Base-by-base conservation (phyloP, 2,113 vertebrate species). In the Neolamprologus hecqui region DNA sequence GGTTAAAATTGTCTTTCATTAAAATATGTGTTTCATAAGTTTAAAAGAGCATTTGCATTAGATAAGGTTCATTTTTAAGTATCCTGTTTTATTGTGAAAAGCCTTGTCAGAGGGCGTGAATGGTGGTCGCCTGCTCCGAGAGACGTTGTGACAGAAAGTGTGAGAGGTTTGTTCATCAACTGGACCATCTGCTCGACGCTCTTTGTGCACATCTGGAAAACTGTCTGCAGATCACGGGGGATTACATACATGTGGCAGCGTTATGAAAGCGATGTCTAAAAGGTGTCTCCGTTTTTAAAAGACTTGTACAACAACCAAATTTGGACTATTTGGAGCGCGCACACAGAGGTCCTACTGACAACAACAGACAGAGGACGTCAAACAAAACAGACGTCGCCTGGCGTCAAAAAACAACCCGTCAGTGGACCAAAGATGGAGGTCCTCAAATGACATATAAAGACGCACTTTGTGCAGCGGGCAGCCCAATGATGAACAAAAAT, bases 1-100 rank as follows among this genome's bases (percentile, higher is more conserved):
- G 60, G 31, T 65, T 65, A 37, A n/a, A 65, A 35, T 7, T 0
- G 17, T 65, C 60, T 3, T 65, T 63, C 0, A 65, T 65, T 65
- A 37, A 65, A 65, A 65, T 65, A 7, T n/a, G 31, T 12, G 31
- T 65, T 65, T 65, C 4, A 65, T 65, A 37, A 2, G 3, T 65
- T 37, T 65, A 65, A 35, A 37, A 65, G 60, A 65, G 31, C 31
- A n/a, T 65, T 37, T 65, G 60, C 17, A 37, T 37, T n/a, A 65
- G 0, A 37, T 0, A 37, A 35, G 60, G 17, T n/a, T 65, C 6
- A 37, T 65, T 37, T 65, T 37, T n/a, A 65, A 37, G 60, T 37
- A 37, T 65, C 31, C 31, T 65, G 60, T 65, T 65, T 65, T 12
- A 65, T 65, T 65, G 17, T 65, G 60, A 37, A 65, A 37, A 37